Evolutionary conservation across 1,140 invertebrate genomes (phyloP), one percentile per base, ranked within the genome.

Genomic region (Sipha flava): DNA sequence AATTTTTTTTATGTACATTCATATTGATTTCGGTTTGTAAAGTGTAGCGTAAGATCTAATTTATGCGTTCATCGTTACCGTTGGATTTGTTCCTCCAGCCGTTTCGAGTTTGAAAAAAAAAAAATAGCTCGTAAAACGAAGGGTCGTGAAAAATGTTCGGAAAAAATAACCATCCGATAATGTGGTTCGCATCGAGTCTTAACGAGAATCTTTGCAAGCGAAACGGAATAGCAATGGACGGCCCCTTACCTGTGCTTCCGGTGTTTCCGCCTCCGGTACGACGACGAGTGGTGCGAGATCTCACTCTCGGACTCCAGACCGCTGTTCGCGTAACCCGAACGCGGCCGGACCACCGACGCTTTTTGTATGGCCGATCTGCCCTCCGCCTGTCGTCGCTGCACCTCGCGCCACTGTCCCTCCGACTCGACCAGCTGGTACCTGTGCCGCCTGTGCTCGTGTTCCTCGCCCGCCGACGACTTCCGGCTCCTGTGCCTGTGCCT

Each of bases 371-470:
- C 87, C 59, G 87, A 86, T 66, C 88, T 88, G 23, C 87, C 87
- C 83, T 90, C 89, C 23, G 88, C 89, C 84, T 91, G 90, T 82
- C 91, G 89, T 83, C 90, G 89, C 85, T 95, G 92, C 43, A 93
- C 92, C 85, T 95, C 93, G 81, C 90, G 90, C 94, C 94, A 95
- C 84, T 95, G 94, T 26, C 90, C 90, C 81, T 93, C 92, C 1
- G 93, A 94, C 85, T 95, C 93, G n/a, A 95, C 90, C 70, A 95
- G 86, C 86, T 95, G 92, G 83, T 87, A 89, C 83, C 85, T 87
- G 82, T 77, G 79, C n/a, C 23, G 49, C 26, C 45, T 77, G 29
- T 77, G 70, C 18, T 75, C 49, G 18, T 66, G 57, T 16, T 81
- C 81, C 5, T 57, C 52, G 12, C 73, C 52, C 23, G 9, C 31